Base-by-base conservation (phyloP, 2,888 invertebrate species). In the Cryptus armator region DNA sequence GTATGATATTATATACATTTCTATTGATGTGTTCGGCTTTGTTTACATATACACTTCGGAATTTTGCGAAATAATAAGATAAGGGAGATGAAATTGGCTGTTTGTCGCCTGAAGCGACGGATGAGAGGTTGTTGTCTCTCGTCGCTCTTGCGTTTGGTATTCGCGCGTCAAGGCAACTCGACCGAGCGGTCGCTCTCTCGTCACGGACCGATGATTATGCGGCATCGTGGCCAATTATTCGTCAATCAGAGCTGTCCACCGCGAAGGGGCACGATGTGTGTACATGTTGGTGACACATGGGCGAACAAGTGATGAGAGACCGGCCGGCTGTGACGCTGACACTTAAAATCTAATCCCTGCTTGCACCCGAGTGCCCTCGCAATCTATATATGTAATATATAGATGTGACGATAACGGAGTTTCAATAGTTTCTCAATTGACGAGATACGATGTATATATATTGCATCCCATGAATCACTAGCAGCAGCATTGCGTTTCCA, bases 161-260 rank as follows among this genome's bases (percentile, higher is more conserved):
- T 9, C 37, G 16, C n/a, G 29, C 43, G 59, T 16, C 32, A 56
- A 46, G 56, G 67, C 62, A 51, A 79, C 71, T 56, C 59, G 67
- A 77, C 46, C 67, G 56, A 77, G 56, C 53, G 74, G 51, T 78
- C 76, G 72, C 44, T 81, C 70, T 59, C 53, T 48, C 70, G 79
- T 87, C 68, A 82, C 78, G 75, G 71, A 64, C 62, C 83, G 76
- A 87, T 86, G 84, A 88, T 87, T 85, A 83, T 76, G 81, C 79
- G 81, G 81, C 81, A 85, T 86, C 85, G 85, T 62, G 85, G 84
- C 86, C 86, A 85, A 88, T 88, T 88, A 87, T 81, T 84, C 85
- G 84, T 86, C 88, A 87, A 88, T 87, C 88, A 88, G 70, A 81
- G 64, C 84, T 83, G 85, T 78, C 84, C 81, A 74, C 19, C 67